phyloP scores from a whole-genome alignment of 2,888 invertebrate species.

The Ectemnius cavifrons region DNA sequence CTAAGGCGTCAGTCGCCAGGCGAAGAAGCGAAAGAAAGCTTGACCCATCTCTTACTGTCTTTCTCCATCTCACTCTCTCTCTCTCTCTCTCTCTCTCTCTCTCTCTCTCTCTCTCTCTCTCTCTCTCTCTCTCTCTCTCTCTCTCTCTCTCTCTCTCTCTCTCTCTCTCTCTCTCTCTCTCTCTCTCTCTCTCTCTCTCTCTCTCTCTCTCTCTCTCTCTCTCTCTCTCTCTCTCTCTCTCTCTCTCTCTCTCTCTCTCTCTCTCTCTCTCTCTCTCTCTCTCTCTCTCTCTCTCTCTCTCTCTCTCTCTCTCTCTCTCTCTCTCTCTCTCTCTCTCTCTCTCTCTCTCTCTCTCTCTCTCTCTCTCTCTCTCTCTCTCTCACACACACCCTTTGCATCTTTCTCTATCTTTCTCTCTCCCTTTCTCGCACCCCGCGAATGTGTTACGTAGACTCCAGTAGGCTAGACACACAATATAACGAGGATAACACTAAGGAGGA shows the following conservation, averaged over 20 bases:
- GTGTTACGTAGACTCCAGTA: no score
- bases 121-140: no score
- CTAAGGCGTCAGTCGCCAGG: neutral
- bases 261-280: neutral
- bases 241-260: neutral
- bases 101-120: no score
- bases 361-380: neutral
- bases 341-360: neutral
- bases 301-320: neutral
- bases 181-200: no score
- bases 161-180: no score
- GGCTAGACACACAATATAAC: no score
- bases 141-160: no score
- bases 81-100: no score
- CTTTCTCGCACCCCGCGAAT: no score
- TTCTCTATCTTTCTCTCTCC: neutral
- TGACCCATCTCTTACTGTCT: neutral
- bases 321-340: neutral
- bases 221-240: neutral
- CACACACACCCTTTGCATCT: neutral
- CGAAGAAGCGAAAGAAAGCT: conserved; percentile 11
- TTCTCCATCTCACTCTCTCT: neutral
- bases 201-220: neutral
- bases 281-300: neutral
- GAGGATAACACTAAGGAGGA: neutral